Conservation (phyloP, 2,888 invertebrate genomes). For the Sycophila texana region DNA sequence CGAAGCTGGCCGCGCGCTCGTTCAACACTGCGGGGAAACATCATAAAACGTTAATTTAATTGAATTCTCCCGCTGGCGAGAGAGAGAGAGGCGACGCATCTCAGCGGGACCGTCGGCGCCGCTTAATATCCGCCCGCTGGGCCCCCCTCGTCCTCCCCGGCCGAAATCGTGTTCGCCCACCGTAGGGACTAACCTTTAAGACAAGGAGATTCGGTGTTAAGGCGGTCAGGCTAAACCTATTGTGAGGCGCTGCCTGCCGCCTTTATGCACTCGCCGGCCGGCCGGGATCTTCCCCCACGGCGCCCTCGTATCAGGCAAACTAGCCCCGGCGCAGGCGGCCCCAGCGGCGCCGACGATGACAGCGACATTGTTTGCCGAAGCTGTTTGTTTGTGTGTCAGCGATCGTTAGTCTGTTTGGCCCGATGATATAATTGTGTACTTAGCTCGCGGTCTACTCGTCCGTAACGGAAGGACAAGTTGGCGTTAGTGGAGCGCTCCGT, state of each 20-base stretch:
- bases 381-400: conserved; percentile 62
- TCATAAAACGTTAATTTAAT: conserved; percentile 8
- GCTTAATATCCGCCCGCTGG: not conserved
- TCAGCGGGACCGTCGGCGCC: not conserved
- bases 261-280: not conserved
- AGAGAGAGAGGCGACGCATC: not conserved
- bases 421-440: conserved; percentile 67
- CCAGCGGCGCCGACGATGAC: conserved; percentile 6
- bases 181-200: conserved; percentile 22
- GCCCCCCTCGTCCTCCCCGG: not conserved
- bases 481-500: conserved; percentile 47
- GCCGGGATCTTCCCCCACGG: not conserved
- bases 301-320: conserved; percentile 33
- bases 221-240: conserved; percentile 23
- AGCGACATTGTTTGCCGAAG: conserved; percentile 60
- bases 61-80: conserved; percentile 7
- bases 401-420: conserved; percentile 66
- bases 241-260: not conserved
- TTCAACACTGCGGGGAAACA: not conserved
- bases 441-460: conserved; percentile 58
- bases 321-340: conserved; percentile 17
- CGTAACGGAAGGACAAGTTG: conserved; percentile 56
- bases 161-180: not conserved
- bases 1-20: too few species aligned
- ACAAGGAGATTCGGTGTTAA: conserved; percentile 8